Percentiles rank a stretch among this genome's conserved stretches.
Evolutionary conservation across 2,888 invertebrate species (phyloP).

Genomic region (Orchesellides sinensis): DNA sequence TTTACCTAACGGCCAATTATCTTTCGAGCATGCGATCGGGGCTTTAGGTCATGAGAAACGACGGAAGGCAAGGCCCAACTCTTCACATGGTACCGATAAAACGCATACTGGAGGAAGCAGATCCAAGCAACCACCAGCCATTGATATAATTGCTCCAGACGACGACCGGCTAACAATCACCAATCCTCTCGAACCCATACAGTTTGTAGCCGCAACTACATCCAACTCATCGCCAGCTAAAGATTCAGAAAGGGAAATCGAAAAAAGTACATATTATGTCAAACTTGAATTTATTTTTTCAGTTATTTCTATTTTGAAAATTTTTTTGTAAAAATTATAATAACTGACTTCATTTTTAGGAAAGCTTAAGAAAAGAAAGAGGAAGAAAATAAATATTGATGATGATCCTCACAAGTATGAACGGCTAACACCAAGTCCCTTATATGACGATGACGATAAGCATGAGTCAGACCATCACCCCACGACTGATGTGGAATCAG

Average conservation of each 20-base stretch:
- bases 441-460: conserved; percentile 28
- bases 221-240: conserved; percentile 30
- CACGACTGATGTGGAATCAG: conserved; percentile 12
- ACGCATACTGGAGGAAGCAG: conserved; percentile 32
- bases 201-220: conserved; percentile 2
- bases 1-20: conserved; percentile 47
- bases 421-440: conserved; percentile 47
- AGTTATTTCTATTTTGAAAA: no score
- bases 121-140: conserved; percentile 57
- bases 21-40: conserved; percentile 57
- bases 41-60: conserved; percentile 29
- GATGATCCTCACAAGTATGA: conserved; percentile 47
- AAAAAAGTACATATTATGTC: conserved; percentile 28
- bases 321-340: not conserved
- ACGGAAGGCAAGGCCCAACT: conserved; percentile 41
- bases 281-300: not conserved
- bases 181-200: conserved; percentile 38
- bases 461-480: not conserved
- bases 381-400: not conserved
- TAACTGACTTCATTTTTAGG: conserved; percentile 11
- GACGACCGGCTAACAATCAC: conserved; percentile 43
- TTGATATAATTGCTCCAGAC: conserved; percentile 57
- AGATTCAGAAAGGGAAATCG: not conserved
- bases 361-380: conserved; percentile 20
- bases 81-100: conserved; percentile 40